These are phyloP conservation scores for Drosophila tropicalis DNA, from an alignment of 1,140 invertebrate genomes.

Conservation along the genomic window DNA sequence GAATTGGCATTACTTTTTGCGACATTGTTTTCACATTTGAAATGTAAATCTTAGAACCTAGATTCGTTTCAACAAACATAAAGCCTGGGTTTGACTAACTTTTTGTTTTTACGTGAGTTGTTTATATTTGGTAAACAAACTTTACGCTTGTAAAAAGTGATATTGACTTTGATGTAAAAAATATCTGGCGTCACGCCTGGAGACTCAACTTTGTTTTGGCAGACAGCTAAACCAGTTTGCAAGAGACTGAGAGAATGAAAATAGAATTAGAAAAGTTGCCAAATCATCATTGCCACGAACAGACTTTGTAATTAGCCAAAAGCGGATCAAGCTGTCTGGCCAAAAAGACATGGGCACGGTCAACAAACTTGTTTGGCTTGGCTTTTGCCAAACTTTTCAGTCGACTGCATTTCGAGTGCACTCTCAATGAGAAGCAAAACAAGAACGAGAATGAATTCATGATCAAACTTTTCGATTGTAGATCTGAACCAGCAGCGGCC, in stretches of 20 bases:
- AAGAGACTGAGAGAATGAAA: conserved; percentile 20
- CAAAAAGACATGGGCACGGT: conserved; percentile 37
- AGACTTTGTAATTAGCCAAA: conserved; percentile 39
- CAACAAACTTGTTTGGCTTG: conserved; percentile 47
- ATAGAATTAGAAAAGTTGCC: conserved; percentile 30
- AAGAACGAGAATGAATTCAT: conserved; percentile 36
- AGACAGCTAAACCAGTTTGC: conserved; percentile 55
- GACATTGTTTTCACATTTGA: neutral
- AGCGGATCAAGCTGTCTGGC: conserved; percentile 17
- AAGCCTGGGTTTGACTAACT: neutral
- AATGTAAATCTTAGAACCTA: neutral
- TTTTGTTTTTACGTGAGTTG: neutral
- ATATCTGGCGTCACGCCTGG: conserved; percentile 12
- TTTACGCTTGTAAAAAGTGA: conserved; percentile 40
- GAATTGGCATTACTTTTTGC: neutral
- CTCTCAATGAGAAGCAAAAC: conserved; percentile 17
- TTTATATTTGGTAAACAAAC: conserved; percentile 51
- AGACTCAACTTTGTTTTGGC: conserved; percentile 20
- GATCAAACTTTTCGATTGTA: conserved; percentile 32
- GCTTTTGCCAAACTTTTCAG: conserved; percentile 47
- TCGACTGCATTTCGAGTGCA: conserved; percentile 44
- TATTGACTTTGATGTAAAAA: conserved; percentile 65
- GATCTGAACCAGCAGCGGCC: neutral
- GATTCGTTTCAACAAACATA: neutral
- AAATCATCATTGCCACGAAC: conserved; percentile 30